These are phyloP conservation scores for Seira musarum DNA, from an alignment of 2,888 invertebrate genomes.

Conservation along the genomic window DNA sequence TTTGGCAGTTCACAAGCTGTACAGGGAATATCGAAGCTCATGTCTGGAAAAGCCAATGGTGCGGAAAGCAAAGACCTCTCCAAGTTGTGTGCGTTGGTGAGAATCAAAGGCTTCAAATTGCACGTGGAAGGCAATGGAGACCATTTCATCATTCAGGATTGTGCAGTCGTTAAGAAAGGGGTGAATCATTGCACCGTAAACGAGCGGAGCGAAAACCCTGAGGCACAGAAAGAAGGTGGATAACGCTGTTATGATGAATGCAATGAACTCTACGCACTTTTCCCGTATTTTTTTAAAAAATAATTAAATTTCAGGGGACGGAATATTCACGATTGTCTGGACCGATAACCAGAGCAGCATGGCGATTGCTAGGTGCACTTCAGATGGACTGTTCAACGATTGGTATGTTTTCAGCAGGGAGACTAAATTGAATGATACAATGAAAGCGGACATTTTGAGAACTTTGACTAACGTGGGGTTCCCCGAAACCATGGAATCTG, in stretches of 20 bases:
- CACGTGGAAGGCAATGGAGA: constrained; percentile 40
- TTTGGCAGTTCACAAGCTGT: constrained; percentile 42
- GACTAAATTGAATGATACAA: constrained; percentile 22
- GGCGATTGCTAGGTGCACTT: constrained; percentile 47
- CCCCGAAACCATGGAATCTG: constrained; percentile 1
- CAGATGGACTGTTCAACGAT: constrained; percentile 46
- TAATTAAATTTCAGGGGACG: constrained; percentile 37
- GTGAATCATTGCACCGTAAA: constrained; percentile 50
- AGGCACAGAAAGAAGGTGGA: constrained; percentile 45
- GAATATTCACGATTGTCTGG: constrained; percentile 53
- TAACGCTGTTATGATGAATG: neutral
- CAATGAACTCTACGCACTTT: constrained; percentile 6
- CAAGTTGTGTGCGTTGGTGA: constrained; percentile 40
- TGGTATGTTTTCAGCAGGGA: constrained; percentile 52
- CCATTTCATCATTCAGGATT: constrained; percentile 42
- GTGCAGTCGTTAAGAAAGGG: constrained; percentile 51
- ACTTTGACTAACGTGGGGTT: constrained; percentile 37
- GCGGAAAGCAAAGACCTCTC: neutral
- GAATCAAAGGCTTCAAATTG: constrained; percentile 44
- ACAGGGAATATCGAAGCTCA: constrained; percentile 37
- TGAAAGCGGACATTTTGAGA: constrained; percentile 7
- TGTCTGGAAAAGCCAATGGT: constrained; percentile 30
- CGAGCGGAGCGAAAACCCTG: constrained; percentile 30
- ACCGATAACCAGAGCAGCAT: constrained; percentile 56
- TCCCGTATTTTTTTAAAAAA: neutral